Conservation (phyloP, 2,888 invertebrate genomes). For the Molorchus minor region DNA sequence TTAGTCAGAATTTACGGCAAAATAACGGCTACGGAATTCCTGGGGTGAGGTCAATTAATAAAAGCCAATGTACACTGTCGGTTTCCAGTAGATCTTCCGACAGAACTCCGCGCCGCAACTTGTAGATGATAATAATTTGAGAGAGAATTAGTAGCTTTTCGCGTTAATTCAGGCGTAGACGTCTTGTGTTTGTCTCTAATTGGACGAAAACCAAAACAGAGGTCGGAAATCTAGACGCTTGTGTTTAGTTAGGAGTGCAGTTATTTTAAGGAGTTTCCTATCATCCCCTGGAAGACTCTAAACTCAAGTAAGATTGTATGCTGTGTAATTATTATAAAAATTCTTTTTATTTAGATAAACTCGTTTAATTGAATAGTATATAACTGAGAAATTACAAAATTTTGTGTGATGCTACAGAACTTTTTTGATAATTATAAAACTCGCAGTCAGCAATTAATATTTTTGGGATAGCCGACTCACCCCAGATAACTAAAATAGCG, state of each 20-base stretch:
- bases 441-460: too few relatives aligned
- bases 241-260: conserved; percentile 60
- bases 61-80: conserved; percentile 9
- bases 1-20: background rate
- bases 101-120: conserved; percentile 46
- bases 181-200: conserved; percentile 64
- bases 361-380: too few relatives aligned
- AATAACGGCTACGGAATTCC: background rate
- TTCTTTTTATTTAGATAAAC: too few relatives aligned
- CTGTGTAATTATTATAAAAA: too few relatives aligned
- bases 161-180: conserved; percentile 61
- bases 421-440: too few relatives aligned
- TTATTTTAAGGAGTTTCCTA: conserved; percentile 32
- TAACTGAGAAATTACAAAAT: too few relatives aligned
- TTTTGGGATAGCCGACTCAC: too few relatives aligned
- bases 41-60: conserved; percentile 9
- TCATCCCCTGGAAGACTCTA: background rate
- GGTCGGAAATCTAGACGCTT: conserved; percentile 61
- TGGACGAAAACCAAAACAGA: conserved; percentile 64
- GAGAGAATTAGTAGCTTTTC: conserved; percentile 61
- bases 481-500: too few relatives aligned
- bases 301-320: too few relatives aligned
- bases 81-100: conserved; percentile 25
- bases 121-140: conserved; percentile 61
- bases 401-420: too few relatives aligned